phyloP scores from a whole-genome alignment of 2,797 vertebrate species.

The Sphenodon punctatus region DNA sequence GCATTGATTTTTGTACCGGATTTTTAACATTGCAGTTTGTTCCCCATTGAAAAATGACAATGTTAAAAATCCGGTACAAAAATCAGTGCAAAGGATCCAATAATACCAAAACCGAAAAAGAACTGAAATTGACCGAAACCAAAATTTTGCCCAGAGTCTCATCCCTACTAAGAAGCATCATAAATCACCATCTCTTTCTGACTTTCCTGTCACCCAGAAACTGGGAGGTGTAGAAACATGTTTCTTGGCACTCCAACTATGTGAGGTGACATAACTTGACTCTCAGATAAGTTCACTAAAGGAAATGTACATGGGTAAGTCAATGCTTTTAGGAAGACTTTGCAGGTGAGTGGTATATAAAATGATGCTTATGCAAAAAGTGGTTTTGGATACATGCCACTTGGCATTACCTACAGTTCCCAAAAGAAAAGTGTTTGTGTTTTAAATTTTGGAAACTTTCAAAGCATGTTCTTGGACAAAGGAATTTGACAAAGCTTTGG shows the following conservation, averaged over 20 bases:
- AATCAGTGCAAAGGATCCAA: too few relatives aligned
- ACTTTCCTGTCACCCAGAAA: background rate
- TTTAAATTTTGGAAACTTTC: background rate
- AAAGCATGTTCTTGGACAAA: background rate
- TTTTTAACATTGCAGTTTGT: too few relatives aligned
- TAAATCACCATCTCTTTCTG: background rate
- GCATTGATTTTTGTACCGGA: too few relatives aligned
- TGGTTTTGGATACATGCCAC: accelerated
- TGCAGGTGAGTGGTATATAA: background rate
- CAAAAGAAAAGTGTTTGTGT: background rate
- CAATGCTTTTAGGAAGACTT: too few relatives aligned
- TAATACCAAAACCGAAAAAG: too few relatives aligned
- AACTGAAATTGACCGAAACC: too few relatives aligned
- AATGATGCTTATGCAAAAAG: background rate
- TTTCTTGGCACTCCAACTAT: background rate
- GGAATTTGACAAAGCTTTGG: background rate
- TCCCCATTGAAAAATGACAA: too few relatives aligned
- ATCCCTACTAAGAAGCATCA: background rate
- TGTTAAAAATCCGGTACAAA: too few relatives aligned
- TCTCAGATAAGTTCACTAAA: background rate
- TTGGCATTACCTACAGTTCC: background rate
- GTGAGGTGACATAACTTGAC: background rate
- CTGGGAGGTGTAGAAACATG: background rate
- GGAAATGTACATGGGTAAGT: background rate
- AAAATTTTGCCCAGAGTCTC: too few relatives aligned